phyloP scores from a whole-genome alignment of 2,113 vertebrate species.

The Mastomys natalensis region DNA sequence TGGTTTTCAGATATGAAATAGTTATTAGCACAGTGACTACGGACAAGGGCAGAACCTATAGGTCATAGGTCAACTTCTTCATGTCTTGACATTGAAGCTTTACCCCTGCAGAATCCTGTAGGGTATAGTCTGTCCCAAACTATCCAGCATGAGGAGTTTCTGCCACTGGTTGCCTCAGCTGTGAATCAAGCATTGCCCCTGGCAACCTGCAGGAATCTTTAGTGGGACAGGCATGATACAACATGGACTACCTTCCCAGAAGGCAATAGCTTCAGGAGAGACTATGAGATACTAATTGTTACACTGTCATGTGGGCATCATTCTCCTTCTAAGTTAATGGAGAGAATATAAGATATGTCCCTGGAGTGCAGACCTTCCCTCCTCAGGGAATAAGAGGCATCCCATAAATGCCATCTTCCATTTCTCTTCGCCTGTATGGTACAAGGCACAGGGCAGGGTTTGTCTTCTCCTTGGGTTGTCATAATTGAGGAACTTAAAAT shows the following conservation, averaged over 20 bases:
- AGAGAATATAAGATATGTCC: neutral
- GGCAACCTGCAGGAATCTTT: neutral
- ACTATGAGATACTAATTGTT: neutral
- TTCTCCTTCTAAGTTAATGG: neutral
- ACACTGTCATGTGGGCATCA: neutral
- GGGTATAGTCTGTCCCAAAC: neutral
- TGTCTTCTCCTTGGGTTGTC: neutral
- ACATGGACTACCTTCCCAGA: neutral
- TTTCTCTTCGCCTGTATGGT: neutral
- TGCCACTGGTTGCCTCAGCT: neutral
- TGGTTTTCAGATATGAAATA: slow-evolving; percentile 32
- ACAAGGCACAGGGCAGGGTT: neutral
- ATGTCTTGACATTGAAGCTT: slow-evolving; percentile 1
- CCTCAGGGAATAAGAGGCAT: neutral
- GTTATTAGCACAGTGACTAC: neutral
- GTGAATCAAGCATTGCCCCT: neutral
- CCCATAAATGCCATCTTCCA: neutral
- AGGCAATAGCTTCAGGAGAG: neutral
- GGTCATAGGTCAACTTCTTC: neutral
- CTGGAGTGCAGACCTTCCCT: neutral
- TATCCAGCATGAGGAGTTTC: neutral
- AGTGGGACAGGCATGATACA: neutral
- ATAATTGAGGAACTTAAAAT: neutral
- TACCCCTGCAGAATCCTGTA: neutral
- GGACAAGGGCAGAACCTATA: neutral